A percentile compares a stretch with the other conserved stretches of the same genome.
These are phyloP conservation scores for Tupiocoris notatus DNA, from an alignment of 2,888 invertebrate species.

Conservation along the genomic window DNA sequence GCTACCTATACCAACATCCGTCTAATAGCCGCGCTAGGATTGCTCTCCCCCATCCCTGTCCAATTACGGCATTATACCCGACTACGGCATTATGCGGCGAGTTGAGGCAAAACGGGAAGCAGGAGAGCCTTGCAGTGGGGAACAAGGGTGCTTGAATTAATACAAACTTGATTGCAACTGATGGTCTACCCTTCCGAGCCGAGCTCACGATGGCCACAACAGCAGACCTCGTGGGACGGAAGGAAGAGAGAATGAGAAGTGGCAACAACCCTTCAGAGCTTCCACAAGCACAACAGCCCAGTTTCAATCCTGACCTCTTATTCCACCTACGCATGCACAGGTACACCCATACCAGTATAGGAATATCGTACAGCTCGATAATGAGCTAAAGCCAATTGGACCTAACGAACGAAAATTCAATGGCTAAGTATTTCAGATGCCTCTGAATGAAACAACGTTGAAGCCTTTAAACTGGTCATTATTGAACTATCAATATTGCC, in stretches of 20 bases:
- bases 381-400: too few species aligned
- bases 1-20: not conserved
- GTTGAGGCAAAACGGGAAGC: not conserved
- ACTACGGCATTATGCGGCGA: slow-evolving; percentile 7
- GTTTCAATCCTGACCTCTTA: not conserved
- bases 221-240: not conserved
- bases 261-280: not conserved
- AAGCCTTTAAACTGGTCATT: too few species aligned
- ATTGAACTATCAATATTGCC: too few species aligned
- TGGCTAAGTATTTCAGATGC: too few species aligned
- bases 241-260: not conserved
- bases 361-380: too few species aligned
- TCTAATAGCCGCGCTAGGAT: not conserved
- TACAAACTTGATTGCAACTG: slow-evolving; percentile 11
- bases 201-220: not conserved
- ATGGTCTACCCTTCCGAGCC: slow-evolving; percentile 5
- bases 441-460: too few species aligned
- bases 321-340: too few species aligned
- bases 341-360: too few species aligned
- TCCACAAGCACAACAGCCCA: not conserved
- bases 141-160: slow-evolving; percentile 9
- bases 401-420: too few species aligned
- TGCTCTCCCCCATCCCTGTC: not conserved
- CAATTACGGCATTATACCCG: not conserved
- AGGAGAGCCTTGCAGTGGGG: not conserved